Conservation (phyloP, 2,888 invertebrate species). For the Gortyna flavago region DNA sequence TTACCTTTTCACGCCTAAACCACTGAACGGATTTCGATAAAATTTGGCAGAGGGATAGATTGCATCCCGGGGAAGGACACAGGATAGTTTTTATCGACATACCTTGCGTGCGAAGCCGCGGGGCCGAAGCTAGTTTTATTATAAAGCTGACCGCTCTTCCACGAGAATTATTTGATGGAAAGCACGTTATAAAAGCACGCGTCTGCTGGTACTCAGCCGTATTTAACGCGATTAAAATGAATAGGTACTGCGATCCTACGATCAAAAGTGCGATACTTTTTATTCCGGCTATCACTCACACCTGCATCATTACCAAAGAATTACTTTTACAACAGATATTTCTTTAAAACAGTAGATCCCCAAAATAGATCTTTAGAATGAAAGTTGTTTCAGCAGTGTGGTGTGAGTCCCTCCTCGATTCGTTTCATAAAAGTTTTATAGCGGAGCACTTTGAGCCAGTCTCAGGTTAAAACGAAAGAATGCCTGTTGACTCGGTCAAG, state of each 20-base stretch:
- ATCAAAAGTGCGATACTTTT: not conserved
- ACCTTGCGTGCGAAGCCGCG: too few relatives aligned
- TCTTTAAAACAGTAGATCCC: not conserved
- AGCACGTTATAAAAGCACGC: not conserved
- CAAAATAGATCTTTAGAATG: not conserved
- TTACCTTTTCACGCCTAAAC: too few relatives aligned
- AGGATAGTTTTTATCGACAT: too few relatives aligned
- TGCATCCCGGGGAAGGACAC: too few relatives aligned
- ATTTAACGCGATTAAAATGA: not conserved
- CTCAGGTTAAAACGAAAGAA: not conserved
- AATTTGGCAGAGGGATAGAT: too few relatives aligned
- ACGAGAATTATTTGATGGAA: not conserved
- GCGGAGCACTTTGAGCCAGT: not conserved
- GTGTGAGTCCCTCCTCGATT: not conserved
- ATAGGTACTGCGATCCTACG: not conserved
- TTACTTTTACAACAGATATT: not conserved
- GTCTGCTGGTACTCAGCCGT: not conserved
- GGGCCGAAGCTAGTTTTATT: too few relatives aligned
- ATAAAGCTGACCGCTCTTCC: not conserved
- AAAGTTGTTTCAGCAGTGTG: not conserved
- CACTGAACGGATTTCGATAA: too few relatives aligned
- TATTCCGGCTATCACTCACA: not conserved
- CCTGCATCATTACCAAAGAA: not conserved
- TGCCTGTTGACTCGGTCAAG: not conserved
- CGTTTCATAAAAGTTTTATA: constrained; percentile 6